Percentiles rank a stretch among this genome's conserved stretches.
These are phyloP conservation scores for Phrynocephalus versicolor DNA, from an alignment of 2,113 vertebrate genomes.

Conservation along the genomic window DNA sequence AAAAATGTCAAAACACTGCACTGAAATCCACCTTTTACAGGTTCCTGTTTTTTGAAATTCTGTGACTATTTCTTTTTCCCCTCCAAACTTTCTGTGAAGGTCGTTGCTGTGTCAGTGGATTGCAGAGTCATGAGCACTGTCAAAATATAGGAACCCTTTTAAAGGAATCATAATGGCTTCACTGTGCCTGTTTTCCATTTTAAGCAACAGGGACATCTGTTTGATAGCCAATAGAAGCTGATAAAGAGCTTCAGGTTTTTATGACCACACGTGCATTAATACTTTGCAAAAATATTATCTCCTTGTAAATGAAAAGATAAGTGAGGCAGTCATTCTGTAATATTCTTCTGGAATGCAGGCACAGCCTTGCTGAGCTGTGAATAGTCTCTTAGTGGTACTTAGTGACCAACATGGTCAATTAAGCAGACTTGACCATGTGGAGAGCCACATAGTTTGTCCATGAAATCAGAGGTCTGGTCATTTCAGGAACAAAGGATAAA, in stretches of 20 bases:
- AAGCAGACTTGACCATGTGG: constrained; percentile 29
- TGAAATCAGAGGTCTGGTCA: constrained; percentile 17
- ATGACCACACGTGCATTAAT: constrained; percentile 44
- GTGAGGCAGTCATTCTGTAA: constrained; percentile 36
- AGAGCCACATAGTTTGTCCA: constrained; percentile 7
- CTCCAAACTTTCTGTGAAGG: not conserved
- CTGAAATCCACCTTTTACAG: not conserved
- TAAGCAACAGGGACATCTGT: constrained; percentile 31
- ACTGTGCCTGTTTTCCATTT: constrained; percentile 26
- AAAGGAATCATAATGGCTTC: constrained; percentile 15
- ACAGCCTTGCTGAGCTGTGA: constrained; percentile 26
- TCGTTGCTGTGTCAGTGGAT: accelerated
- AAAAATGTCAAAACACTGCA: not conserved
- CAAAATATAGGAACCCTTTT: constrained; percentile 27
- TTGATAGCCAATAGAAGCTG: constrained; percentile 37
- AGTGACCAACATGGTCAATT: constrained; percentile 23
- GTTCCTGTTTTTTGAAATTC: not conserved
- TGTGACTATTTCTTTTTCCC: not conserved
- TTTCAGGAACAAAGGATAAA: constrained; percentile 28
- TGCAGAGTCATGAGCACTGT: not conserved
- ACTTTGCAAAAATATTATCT: constrained; percentile 33
- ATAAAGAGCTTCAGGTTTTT: constrained; percentile 30
- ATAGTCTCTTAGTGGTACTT: constrained; percentile 32
- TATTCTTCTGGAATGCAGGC: constrained; percentile 21
- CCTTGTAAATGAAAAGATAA: constrained; percentile 35